Percentiles rank a stretch among this genome's conserved stretches.
Conservation (phyloP, 2,797 vertebrate genomes). For the Tokudaia muenninki region DNA sequence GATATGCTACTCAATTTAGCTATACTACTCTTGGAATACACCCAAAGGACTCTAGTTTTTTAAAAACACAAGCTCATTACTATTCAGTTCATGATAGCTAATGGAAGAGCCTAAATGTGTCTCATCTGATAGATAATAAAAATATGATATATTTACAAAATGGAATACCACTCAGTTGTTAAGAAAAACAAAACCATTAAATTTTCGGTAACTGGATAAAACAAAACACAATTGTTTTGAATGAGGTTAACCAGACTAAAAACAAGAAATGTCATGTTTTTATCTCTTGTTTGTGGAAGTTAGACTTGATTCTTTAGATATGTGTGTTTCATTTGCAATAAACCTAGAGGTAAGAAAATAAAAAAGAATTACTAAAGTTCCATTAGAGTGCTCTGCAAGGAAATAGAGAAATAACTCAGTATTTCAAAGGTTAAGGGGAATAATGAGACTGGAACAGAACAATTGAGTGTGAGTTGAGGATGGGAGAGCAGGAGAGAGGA, state of each 20-base stretch:
- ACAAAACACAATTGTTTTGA: not conserved
- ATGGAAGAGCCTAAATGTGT: not conserved
- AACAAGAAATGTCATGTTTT: not conserved
- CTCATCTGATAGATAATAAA: not conserved
- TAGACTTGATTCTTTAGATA: not conserved
- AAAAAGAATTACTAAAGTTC: not conserved
- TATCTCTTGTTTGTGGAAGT: not conserved
- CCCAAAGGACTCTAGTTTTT: not conserved
- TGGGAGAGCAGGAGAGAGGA: not conserved
- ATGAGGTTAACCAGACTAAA: not conserved
- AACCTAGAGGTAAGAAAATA: not conserved
- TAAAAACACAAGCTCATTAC: not conserved
- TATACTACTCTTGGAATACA: not conserved
- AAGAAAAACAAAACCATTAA: not conserved
- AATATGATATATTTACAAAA: not conserved
- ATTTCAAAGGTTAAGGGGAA: not conserved
- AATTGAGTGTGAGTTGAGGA: not conserved
- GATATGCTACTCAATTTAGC: not conserved
- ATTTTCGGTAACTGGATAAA: not conserved
- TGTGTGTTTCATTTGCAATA: not conserved
- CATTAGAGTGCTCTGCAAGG: not conserved
- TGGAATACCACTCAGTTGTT: not conserved
- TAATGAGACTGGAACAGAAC: not conserved
- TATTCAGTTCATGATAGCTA: not conserved
- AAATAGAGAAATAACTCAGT: not conserved